Base-by-base conservation (phyloP, 2,888 invertebrate genomes). In the Pheosia tremula region DNA sequence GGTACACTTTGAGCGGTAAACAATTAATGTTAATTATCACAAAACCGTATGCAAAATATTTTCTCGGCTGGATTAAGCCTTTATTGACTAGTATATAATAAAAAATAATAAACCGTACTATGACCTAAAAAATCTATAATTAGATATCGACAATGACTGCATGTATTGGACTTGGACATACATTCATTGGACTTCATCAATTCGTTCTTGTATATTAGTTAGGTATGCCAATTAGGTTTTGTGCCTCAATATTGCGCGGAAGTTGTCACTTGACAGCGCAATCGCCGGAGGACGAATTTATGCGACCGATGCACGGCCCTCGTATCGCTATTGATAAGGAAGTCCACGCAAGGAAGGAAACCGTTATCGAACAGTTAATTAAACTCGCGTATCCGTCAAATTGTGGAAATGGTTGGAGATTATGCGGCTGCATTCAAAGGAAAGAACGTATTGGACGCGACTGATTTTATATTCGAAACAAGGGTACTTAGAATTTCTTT, bases 251-350 rank as follows among this genome's bases (percentile, higher is more conserved):
- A 61, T 41, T 58, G 66, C 62, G 69, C 78, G 80, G 80, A 82
- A 78, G 68, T 74, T 62, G 59, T 72, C 77, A 81, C 77, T 81
- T 81, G 75, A 59, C 68, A 57, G 66, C 45, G 62, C 70, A 68
- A 72, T 73, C 63, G 71, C 66, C 61, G 64, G 65, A 56, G 58
- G 61, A 64, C 60, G 45, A 64, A 71, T 65, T 66, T 67, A 68
- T 60, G 62, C 62, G 56, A 64, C 61, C 59, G 58, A 64, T 63
- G 64, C 66, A 56, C 13, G 13, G 38, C 49, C 56, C 59, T 59
- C 59, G 39, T 58, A 56, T 66, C 55, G 24, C 4, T 64, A 67
- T 65, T 74, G 77, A 74, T 75, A 77, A 69, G 63, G 71, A 69
- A 63, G 56, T 36, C 41, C 11, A 63, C 60, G 58, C 61, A 63